Evolutionary conservation across 2,113 vertebrate genomes (phyloP), one percentile per base, ranked within the genome.

Genomic region (Hypomesus transpacificus): DNA sequence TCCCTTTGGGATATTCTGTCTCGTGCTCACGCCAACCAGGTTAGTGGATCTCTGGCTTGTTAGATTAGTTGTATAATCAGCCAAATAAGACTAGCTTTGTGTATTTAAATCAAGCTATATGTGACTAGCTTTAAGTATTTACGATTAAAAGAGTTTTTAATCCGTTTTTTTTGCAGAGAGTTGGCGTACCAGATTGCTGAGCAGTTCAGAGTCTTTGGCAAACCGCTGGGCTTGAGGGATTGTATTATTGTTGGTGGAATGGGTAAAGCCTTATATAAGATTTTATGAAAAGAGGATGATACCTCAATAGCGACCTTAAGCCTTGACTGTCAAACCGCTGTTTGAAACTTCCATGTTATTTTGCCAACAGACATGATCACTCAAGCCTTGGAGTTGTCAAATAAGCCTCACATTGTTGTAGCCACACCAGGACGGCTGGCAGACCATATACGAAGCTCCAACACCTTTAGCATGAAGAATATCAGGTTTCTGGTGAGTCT

Each of bases 171-270:
- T 14, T 14, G 11, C 88, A 98, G 96, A 85, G 97, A 98, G 77
- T 90, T 99, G 83, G 97, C 95, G 3, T 95, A 95, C 80, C 97
- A 99, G 92, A 97, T 98, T 1, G 95, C 96, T 0, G 96, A 99
- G 85, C 96, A 98, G 87, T 98, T 99, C 82, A 86, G 95, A 0
- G 95, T 95, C 39, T 86, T 99, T 76, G 97, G 97, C 34, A 98
- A 96, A 71, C 96, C 96, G 0, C 83, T 99, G 11, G 95, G 95
- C 39, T 84, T 98, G 70, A 94, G 89, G 75, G 96, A 98, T 20
- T 96, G 94, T 61, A 94, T 98, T 71, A 71, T 98, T 2, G 96
- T 98, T 0, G 96, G 96, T 0, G 96, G 97, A 86, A 94, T 98
- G 91, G 95, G 97, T 98, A 93, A 76, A 84, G 58, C 61, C 66